These are phyloP conservation scores for Hystrix cristata DNA, from an alignment of 2,113 vertebrate genomes.

Conservation along the genomic window DNA sequence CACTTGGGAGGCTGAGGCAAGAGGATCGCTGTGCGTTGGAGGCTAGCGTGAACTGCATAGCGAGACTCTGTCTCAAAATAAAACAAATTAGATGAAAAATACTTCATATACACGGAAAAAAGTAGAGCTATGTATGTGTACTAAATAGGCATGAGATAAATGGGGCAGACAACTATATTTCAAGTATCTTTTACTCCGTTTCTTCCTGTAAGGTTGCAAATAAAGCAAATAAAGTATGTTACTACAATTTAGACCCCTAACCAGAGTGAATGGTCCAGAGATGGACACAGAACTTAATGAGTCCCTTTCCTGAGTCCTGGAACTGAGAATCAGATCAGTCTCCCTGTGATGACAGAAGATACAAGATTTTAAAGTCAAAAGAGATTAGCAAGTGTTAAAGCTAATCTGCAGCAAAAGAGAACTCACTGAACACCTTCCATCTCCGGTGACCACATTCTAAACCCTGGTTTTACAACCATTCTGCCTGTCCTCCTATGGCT, in stretches of 20 bases:
- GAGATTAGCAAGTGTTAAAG: constrained; percentile 4
- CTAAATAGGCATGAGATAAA: constrained; percentile 21
- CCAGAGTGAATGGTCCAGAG: neutral
- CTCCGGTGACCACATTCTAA: neutral
- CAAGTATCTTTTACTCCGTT: neutral
- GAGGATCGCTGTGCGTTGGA: too few species aligned
- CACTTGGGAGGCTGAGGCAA: too few species aligned
- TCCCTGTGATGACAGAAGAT: neutral
- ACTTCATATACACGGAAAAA: neutral
- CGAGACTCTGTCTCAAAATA: too few species aligned
- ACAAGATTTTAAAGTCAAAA: constrained; percentile 46
- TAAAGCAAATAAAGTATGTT: neutral
- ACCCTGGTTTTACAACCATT: neutral
- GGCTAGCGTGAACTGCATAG: too few species aligned
- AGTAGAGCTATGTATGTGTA: neutral
- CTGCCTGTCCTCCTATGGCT: neutral
- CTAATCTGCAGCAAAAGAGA: neutral
- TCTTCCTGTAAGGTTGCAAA: neutral
- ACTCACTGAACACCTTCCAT: constrained; percentile 18
- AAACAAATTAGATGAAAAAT: neutral
- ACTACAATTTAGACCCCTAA: neutral
- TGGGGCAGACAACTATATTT: neutral
- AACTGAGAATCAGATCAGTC: neutral
- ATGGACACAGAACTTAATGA: neutral
- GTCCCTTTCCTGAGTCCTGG: neutral